Evolutionary conservation across 2,113 vertebrate genomes (phyloP).

Genomic region (Empidonax alnorum): DNA sequence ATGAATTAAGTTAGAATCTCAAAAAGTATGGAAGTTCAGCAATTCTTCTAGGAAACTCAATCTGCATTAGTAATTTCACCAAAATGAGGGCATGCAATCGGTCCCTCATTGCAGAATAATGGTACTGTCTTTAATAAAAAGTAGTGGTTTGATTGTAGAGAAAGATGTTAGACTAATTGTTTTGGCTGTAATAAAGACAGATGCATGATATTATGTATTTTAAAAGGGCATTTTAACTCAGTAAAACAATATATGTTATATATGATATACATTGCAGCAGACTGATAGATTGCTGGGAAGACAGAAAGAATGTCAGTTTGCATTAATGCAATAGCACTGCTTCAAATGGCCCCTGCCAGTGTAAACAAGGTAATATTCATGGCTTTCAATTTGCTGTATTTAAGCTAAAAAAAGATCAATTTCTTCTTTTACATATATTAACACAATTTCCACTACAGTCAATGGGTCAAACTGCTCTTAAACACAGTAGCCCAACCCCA

Average conservation of each 20-base stretch:
- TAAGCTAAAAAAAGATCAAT: neutral
- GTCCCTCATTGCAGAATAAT: slow-evolving; percentile 53
- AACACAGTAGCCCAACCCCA: neutral
- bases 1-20: slow-evolving; percentile 68
- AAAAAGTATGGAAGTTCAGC: slow-evolving; percentile 44
- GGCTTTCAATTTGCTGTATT: neutral
- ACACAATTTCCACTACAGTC: neutral
- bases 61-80: slow-evolving; percentile 62
- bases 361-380: slow-evolving; percentile 7
- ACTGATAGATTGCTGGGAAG: slow-evolving; percentile 4
- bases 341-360: neutral
- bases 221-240: slow-evolving; percentile 44
- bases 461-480: neutral
- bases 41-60: slow-evolving; percentile 55
- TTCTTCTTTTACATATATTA: slow-evolving; percentile 18
- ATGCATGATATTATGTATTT: slow-evolving; percentile 12
- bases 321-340: neutral
- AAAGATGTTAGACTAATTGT: neutral
- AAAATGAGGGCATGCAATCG: slow-evolving; percentile 52
- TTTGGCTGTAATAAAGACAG: slow-evolving; percentile 13
- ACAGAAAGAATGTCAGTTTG: neutral
- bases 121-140: slow-evolving; percentile 60
- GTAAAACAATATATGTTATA: slow-evolving; percentile 15
- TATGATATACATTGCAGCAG: neutral
- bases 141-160: neutral